A percentile compares a stretch with the other conserved stretches of the same genome.
These are phyloP conservation scores for Indicator maculatus DNA, from an alignment of 2,113 vertebrate species.

Conservation along the genomic window DNA sequence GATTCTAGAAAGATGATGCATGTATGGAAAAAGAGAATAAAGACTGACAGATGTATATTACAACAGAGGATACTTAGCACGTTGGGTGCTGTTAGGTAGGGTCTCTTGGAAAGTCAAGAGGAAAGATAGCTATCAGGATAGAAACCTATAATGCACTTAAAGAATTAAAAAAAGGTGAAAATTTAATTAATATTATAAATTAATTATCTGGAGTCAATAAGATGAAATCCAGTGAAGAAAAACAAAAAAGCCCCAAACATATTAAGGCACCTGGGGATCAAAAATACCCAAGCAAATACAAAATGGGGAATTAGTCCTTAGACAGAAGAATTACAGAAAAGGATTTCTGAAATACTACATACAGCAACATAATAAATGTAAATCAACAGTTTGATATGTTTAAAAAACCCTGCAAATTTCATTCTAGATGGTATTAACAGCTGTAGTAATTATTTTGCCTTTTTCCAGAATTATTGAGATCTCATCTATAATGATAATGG, in stretches of 20 bases:
- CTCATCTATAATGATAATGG: background rate
- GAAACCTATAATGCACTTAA: background rate
- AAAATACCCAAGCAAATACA: background rate
- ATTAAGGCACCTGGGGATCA: background rate
- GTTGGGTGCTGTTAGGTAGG: background rate
- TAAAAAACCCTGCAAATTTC: background rate
- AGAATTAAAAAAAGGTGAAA: background rate
- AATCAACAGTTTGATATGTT: constrained; percentile 8
- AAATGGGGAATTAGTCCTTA: background rate
- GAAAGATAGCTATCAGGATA: background rate
- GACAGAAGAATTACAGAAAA: background rate
- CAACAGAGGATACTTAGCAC: background rate
- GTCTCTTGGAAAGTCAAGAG: background rate
- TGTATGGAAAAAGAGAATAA: background rate
- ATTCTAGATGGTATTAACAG: background rate
- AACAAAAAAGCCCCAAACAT: background rate
- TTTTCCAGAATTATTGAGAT: background rate
- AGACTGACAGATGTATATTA: background rate
- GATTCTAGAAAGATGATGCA: background rate
- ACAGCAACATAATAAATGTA: background rate
- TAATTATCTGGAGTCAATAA: background rate
- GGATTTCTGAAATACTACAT: background rate
- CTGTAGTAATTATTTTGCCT: background rate
- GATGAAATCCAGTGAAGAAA: background rate
- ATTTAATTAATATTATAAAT: background rate